A percentile compares a stretch with the other conserved stretches of the same genome.
phyloP scores from a whole-genome alignment of 2,113 vertebrate species.

The Lophochroa leadbeateri region DNA sequence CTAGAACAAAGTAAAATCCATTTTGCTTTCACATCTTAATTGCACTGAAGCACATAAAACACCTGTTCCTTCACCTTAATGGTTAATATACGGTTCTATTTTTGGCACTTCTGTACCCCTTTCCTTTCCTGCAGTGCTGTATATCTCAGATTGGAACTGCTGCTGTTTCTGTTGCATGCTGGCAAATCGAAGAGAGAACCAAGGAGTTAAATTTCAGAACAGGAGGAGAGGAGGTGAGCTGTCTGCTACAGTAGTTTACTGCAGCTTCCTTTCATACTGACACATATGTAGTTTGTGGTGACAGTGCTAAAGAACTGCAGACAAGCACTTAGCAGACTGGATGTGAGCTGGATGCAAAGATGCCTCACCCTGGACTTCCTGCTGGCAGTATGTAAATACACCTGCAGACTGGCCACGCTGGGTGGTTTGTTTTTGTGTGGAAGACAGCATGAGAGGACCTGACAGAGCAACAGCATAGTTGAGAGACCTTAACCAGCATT shows the following conservation, averaged over 20 bases:
- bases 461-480: slow-evolving; percentile 73
- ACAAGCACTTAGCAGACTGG: slow-evolving; percentile 75
- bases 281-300: slow-evolving; percentile 77
- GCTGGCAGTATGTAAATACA: slow-evolving; percentile 82
- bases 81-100: slow-evolving; percentile 41
- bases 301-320: slow-evolving; percentile 76
- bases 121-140: slow-evolving; percentile 43
- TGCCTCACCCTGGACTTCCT: slow-evolving; percentile 75
- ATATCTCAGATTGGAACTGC: neutral
- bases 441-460: slow-evolving; percentile 73
- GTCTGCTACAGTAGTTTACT: slow-evolving; percentile 66
- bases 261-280: slow-evolving; percentile 72
- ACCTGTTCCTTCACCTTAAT: slow-evolving; percentile 63
- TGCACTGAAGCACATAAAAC: neutral
- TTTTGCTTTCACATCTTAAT: neutral
- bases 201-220: slow-evolving; percentile 65
- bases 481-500: slow-evolving; percentile 60
- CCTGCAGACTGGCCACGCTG: slow-evolving; percentile 76
- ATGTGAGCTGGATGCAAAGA: slow-evolving; percentile 77
- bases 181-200: slow-evolving; percentile 55
- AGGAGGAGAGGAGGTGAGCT: slow-evolving; percentile 71
- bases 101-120: slow-evolving; percentile 37
- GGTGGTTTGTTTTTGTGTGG: slow-evolving; percentile 29
- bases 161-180: slow-evolving; percentile 30
- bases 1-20: neutral